Conservation (phyloP, 2,113 vertebrate genomes). For the Misgurnus anguillicaudatus region DNA sequence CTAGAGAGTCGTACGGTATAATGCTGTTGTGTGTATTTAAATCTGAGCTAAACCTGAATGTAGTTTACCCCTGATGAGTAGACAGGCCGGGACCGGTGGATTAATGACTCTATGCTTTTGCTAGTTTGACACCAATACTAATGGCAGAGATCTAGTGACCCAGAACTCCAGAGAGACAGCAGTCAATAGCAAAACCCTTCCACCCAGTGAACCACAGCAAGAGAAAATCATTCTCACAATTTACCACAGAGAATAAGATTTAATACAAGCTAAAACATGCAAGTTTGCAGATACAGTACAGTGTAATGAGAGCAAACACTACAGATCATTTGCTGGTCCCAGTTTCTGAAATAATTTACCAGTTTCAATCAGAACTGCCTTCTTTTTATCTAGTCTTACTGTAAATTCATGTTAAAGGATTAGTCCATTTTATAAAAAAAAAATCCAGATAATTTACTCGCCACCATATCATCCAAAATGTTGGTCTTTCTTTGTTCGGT, state of each 20-base stretch:
- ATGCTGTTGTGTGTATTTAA: conserved; percentile 42
- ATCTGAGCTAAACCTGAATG: conserved; percentile 16
- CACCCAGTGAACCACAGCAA: conserved; percentile 40
- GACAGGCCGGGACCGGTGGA: conserved; percentile 25
- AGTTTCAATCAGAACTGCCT: background rate
- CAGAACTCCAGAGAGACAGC: conserved; percentile 52
- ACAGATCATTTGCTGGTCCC: too few species aligned
- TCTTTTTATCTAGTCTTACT: background rate
- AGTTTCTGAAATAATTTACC: too few species aligned
- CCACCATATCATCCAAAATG: too few species aligned
- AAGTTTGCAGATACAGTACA: background rate
- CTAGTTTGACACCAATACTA: conserved; percentile 54
- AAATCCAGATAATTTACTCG: too few species aligned
- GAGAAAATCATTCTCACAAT: conserved; percentile 45
- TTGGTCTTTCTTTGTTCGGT: too few species aligned
- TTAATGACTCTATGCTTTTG: conserved; percentile 49
- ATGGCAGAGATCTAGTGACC: conserved; percentile 54
- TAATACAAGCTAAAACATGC: conserved; percentile 39
- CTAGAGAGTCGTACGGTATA: background rate
- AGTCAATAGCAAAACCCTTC: conserved; percentile 66
- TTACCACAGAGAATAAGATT: conserved; percentile 43
- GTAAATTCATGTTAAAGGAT: too few species aligned
- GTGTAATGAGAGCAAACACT: background rate
- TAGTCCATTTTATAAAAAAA: too few species aligned
- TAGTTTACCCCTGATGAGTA: conserved; percentile 44